A percentile compares a stretch with the other conserved stretches of the same genome.
Evolutionary conservation across 2,113 vertebrate genomes (phyloP).

Genomic region (Caranx melampygus): DNA sequence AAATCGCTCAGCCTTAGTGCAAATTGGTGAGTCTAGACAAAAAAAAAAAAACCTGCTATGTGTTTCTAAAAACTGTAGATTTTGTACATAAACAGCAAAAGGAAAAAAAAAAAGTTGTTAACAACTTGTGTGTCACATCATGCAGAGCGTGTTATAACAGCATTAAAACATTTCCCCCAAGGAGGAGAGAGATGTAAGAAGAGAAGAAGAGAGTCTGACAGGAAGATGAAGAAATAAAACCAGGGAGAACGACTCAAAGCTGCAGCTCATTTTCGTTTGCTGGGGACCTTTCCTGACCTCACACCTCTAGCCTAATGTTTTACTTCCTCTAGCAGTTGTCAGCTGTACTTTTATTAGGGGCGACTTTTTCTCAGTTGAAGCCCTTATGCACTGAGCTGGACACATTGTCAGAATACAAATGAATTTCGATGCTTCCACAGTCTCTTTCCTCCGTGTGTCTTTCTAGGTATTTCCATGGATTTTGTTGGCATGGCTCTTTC

Average conservation of each 20-base stretch:
- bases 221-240: conserved; percentile 8
- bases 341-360: background rate
- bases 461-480: background rate
- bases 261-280: conserved; percentile 3
- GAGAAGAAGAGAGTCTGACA: conserved; percentile 1
- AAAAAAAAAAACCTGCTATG: background rate
- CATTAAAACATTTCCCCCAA: conserved; percentile 20
- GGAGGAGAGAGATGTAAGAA: background rate
- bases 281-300: conserved; percentile 21
- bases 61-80: background rate
- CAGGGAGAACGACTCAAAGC: background rate
- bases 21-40: background rate
- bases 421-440: background rate
- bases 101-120: background rate
- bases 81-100: background rate
- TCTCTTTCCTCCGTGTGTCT: background rate
- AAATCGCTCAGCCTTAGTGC: background rate
- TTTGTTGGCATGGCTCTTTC: background rate
- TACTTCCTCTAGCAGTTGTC: conserved; percentile 13
- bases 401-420: conserved; percentile 22
- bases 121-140: background rate
- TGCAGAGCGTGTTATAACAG: background rate
- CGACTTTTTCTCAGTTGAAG: background rate
- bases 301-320: background rate
- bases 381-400: background rate